phyloP scores from a whole-genome alignment of 2,797 vertebrate species.

The Clarias laeviceps region DNA sequence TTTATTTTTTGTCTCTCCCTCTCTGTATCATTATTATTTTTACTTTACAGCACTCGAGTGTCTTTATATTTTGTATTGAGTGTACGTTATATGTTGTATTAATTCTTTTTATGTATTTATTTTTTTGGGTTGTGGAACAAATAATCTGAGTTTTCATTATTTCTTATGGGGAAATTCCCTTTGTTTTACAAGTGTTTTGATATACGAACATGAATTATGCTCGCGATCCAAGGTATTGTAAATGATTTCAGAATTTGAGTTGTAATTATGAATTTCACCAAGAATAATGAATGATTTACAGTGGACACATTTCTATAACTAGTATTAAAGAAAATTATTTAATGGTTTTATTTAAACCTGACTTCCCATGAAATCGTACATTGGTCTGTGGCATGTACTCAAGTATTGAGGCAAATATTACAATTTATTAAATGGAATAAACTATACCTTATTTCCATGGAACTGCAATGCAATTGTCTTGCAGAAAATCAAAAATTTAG shows the following conservation, averaged over 20 bases:
- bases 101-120: too few relatives aligned
- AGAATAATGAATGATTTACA: background rate
- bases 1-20: too few relatives aligned
- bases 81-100: too few relatives aligned
- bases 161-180: too few relatives aligned
- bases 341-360: background rate
- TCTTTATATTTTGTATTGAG: too few relatives aligned
- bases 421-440: background rate
- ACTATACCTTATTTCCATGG: background rate
- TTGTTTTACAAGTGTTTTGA: too few relatives aligned
- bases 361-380: background rate
- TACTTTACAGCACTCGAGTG: too few relatives aligned
- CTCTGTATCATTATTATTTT: too few relatives aligned
- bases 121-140: too few relatives aligned
- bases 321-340: background rate
- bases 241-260: background rate
- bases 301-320: background rate
- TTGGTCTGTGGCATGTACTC: background rate
- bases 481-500: background rate
- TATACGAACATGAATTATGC: too few relatives aligned
- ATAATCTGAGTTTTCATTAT: too few relatives aligned
- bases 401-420: background rate
- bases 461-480: background rate
- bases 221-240: background rate
- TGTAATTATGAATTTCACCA: background rate